Percentiles rank a stretch among this genome's conserved stretches.
These are phyloP conservation scores for Perca fluviatilis DNA, from an alignment of 2,113 vertebrate species.

Conservation along the genomic window DNA sequence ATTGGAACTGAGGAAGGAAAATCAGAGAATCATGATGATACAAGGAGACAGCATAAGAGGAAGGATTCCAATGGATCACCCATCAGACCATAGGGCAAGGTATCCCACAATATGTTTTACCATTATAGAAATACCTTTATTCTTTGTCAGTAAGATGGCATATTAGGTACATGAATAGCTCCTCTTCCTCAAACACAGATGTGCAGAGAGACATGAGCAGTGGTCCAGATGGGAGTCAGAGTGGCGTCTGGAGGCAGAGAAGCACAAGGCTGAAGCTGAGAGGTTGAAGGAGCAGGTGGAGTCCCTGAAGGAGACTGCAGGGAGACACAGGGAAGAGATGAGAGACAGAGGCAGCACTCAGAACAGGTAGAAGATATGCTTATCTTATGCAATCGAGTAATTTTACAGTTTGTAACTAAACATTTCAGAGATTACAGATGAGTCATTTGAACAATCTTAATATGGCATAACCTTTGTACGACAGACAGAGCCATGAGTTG, in stretches of 20 bases:
- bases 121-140: background rate
- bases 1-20: slow-evolving; percentile 73
- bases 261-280: slow-evolving; percentile 74
- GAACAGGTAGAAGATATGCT: slow-evolving; percentile 71
- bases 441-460: slow-evolving; percentile 13
- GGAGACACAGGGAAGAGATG: slow-evolving; percentile 72
- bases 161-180: slow-evolving; percentile 2
- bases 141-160: background rate
- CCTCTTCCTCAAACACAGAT: slow-evolving; percentile 54
- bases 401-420: slow-evolving; percentile 4
- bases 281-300: slow-evolving; percentile 80
- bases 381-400: background rate
- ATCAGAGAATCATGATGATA: slow-evolving; percentile 70
- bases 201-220: slow-evolving; percentile 56
- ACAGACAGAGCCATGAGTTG: slow-evolving; percentile 77
- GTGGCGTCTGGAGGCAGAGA: slow-evolving; percentile 68
- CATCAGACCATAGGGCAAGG: slow-evolving; percentile 44
- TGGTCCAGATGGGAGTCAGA: slow-evolving; percentile 62
- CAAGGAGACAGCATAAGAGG: slow-evolving; percentile 45
- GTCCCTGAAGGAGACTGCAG: slow-evolving; percentile 70
- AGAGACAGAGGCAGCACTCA: slow-evolving; percentile 71
- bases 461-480: slow-evolving; percentile 26
- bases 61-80: slow-evolving; percentile 24
- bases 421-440: background rate
- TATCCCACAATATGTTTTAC: slow-evolving; percentile 28